Evolutionary conservation across 2,113 vertebrate species (phyloP), one percentile per base, ranked within the genome.

Genomic region (Maccullochella peelii): DNA sequence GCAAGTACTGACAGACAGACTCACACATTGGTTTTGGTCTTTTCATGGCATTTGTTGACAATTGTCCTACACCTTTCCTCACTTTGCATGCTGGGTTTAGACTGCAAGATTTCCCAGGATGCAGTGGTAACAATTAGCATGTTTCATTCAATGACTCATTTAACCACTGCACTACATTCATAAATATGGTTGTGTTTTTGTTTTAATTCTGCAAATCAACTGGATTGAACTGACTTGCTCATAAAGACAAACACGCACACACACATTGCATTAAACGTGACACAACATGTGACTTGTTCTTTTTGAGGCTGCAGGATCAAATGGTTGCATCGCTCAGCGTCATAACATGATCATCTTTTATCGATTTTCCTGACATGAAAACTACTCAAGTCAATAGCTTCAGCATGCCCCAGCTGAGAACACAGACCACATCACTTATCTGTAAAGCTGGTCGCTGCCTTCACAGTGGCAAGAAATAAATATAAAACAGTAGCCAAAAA

Each of bases 381-480:
- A 93, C 58, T n/a, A 77, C 71, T 85, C 59, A 69, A 80, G 75
- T 79, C 55, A 86, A 91, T 85, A 54, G 83, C 82, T 93, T 91
- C 84, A 86, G 66, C 76, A 80, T 92, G 84, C 62, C 27, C 23
- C 77, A 83, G 88, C 83, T 91, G 83, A 42, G 85, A 88, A 89
- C 59, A 80, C 68, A 69, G 47, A 73, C 44, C 61, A 70, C 73
- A 66, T 52, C 36, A 67, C 8, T 85, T 79, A 79, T 88, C 76
- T 82, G 65, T 62, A 59, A 84, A 86, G 70, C 82, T 79, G 36
- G 70, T 63, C 36, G 36, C 55, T 69, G 78, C 69, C 65, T 76
- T 80, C 66, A 82, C 54, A 77, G 78, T 79, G 85, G 71, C 79
- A 67, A 72, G 66, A 73, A 70, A 87, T 76, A 76, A 74, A 86